Evolutionary conservation across 2,888 invertebrate genomes (phyloP).

Genomic region (Podotricha telesiphe): DNA sequence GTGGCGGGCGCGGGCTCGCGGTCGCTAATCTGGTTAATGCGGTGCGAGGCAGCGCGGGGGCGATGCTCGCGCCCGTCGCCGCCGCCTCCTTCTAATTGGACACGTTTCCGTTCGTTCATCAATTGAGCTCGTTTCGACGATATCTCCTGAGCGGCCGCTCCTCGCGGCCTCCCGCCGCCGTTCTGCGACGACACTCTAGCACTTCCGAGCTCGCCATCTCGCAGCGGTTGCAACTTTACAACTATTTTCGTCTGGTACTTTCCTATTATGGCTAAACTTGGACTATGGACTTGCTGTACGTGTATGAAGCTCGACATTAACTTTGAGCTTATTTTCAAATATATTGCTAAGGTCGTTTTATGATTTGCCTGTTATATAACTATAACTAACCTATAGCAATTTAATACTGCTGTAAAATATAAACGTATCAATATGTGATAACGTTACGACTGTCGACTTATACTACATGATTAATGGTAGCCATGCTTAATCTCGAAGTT

Average conservation of each 20-base stretch:
- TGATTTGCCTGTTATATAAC: neutral
- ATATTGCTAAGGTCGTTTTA: neutral
- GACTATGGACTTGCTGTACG: neutral
- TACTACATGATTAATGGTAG: neutral
- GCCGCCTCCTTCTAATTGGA: constrained; percentile 82
- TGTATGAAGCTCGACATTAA: neutral
- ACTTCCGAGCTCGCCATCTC: constrained; percentile 36
- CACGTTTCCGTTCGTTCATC: constrained; percentile 82
- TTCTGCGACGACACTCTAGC: constrained; percentile 37
- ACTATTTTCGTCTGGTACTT: constrained; percentile 15
- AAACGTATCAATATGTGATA: neutral
- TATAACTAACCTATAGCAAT: neutral
- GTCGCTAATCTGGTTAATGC: constrained; percentile 80
- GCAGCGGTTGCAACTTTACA: constrained; percentile 20
- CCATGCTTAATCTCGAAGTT: too few relatives aligned
- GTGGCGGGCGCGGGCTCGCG: constrained; percentile 61
- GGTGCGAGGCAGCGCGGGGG: constrained; percentile 63
- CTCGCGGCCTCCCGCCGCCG: constrained; percentile 45
- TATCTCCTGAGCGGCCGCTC: constrained; percentile 66
- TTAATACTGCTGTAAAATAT: neutral
- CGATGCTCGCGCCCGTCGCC: constrained; percentile 63
- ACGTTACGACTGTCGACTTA: neutral
- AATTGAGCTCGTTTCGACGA: constrained; percentile 81
- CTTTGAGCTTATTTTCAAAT: constrained; percentile 5
- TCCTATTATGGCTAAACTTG: neutral